Conservation (phyloP, 1,140 invertebrate genomes). For the Drosophila kohkoa region DNA sequence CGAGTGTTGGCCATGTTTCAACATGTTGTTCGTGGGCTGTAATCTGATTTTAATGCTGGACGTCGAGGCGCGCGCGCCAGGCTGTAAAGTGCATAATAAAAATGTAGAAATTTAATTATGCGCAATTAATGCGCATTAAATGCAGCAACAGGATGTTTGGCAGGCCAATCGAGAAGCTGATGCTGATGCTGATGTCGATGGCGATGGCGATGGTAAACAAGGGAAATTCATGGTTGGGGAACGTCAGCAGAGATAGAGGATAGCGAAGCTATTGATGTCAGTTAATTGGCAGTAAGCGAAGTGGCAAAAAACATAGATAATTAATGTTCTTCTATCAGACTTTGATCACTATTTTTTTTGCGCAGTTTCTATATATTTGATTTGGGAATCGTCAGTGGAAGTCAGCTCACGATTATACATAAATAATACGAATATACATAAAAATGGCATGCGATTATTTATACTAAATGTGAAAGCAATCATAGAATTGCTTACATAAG, state of each 20-base stretch:
- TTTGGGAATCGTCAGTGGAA: neutral
- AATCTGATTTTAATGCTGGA: conserved; percentile 71
- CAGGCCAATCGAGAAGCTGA: conserved; percentile 12
- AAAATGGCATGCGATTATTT: too few species aligned
- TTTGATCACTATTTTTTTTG: neutral
- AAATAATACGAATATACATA: too few species aligned
- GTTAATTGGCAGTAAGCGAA: conserved; percentile 60
- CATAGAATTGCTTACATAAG: too few species aligned
- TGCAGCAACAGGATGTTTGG: conserved; percentile 57
- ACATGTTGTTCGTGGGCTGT: conserved; percentile 46
- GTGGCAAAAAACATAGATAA: conserved; percentile 17
- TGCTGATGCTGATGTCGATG: too few species aligned
- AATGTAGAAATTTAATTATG: conserved; percentile 79
- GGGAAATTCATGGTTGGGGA: neutral
- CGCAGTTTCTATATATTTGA: too few species aligned
- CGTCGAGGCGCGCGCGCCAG: conserved; percentile 45
- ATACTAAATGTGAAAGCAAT: too few species aligned
- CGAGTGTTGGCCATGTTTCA: conserved; percentile 28
- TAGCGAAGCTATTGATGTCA: conserved; percentile 48
- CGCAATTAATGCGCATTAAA: conserved; percentile 77
- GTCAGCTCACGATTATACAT: too few species aligned
- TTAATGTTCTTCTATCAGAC: neutral
- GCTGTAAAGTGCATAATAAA: conserved; percentile 75
- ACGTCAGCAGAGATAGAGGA: neutral
- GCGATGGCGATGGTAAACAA: neutral